These are phyloP conservation scores for Aspidoscelis tigris DNA, from an alignment of 2,113 vertebrate genomes.

Conservation along the genomic window DNA sequence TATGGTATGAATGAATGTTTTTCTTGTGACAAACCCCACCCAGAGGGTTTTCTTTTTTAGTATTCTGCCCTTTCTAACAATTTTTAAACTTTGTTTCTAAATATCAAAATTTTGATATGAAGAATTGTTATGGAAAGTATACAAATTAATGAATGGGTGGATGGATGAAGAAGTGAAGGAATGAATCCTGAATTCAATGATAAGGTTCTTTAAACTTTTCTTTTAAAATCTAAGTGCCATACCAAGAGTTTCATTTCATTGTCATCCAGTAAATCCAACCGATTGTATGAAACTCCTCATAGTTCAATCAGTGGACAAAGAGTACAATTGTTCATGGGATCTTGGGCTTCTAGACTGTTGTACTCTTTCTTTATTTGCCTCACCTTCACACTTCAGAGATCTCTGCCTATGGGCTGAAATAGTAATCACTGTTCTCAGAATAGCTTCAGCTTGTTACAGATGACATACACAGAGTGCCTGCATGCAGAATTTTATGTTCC, in stretches of 20 bases:
- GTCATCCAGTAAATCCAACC: slow-evolving; percentile 10
- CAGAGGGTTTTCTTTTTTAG: too few species aligned
- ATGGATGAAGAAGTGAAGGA: too few species aligned
- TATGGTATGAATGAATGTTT: too few species aligned
- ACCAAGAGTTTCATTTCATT: slow-evolving; percentile 10
- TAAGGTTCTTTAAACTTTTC: background rate
- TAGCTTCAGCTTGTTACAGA: slow-evolving; percentile 26
- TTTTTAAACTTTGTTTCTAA: too few species aligned
- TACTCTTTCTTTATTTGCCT: slow-evolving; percentile 34
- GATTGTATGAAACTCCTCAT: slow-evolving; percentile 12
- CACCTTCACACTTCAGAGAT: slow-evolving; percentile 43
- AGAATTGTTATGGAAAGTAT: too few species aligned
- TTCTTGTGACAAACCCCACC: too few species aligned
- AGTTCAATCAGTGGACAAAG: slow-evolving; percentile 24
- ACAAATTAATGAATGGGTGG: too few species aligned
- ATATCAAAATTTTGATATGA: too few species aligned
- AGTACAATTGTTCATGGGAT: slow-evolving; percentile 14
- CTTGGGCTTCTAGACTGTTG: background rate
- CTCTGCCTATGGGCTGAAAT: slow-evolving; percentile 35
- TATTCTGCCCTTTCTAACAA: too few species aligned
- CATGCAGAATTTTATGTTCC: slow-evolving; percentile 3
- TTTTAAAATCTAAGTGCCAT: slow-evolving; percentile 8
- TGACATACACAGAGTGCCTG: slow-evolving; percentile 2
- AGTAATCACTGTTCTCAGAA: slow-evolving; percentile 36
- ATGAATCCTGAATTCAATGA: background rate